Base-by-base conservation (phyloP, 53 echinoderm and acorn worm genomes). In the Arbacia lixula region DNA sequence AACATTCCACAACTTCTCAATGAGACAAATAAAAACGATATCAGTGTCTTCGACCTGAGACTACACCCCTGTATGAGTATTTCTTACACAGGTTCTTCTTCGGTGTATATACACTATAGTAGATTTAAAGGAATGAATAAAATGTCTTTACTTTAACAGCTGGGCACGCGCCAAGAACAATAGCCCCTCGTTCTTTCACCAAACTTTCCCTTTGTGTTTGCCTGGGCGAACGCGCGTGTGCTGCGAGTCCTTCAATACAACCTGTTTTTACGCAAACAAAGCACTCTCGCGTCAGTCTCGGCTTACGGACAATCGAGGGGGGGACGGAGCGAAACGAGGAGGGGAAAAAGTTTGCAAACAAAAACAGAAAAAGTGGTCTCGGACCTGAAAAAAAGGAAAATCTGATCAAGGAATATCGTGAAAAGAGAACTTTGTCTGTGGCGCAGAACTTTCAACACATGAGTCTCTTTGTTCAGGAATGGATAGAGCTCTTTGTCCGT, bases 141-240 rank as follows among this genome's bases (percentile, higher is more conserved):
- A n/a, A n/a, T 43, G 69, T 69, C 69, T 69, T 62, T 43, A 69
- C 69, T 25, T 27, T 17, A 69, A 74, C 77, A 77, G 77, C 77
- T 77, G 77, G 74, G 51, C 77, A 77, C 77, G 77, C 77, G 77
- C 37, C 77, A 36, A 24, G 58, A 56, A 77, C 77, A 77, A 77
- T 77, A 77, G 41, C 43, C 16, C 20, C n/a, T 46, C 8, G 8
- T 46, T 10, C 46, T 20, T 21, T 20, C 10, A 16, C 5, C 60
- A 58, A 77, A 77, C 74, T 74, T 74, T 74, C 33, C 34, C 43
- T 69, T 69, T 69, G 41, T 69, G 40, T 29, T 16, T 40, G 16
- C 69, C 62, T 36, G 28, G 12, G n/a, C n/a, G n/a, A n/a, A n/a
- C n/a, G n/a, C n/a, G n/a, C n/a, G n/a, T n/a, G n/a, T n/a, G n/a